Evolutionary conservation across 2,113 vertebrate genomes (phyloP).

Genomic region (Orycteropus afer): DNA sequence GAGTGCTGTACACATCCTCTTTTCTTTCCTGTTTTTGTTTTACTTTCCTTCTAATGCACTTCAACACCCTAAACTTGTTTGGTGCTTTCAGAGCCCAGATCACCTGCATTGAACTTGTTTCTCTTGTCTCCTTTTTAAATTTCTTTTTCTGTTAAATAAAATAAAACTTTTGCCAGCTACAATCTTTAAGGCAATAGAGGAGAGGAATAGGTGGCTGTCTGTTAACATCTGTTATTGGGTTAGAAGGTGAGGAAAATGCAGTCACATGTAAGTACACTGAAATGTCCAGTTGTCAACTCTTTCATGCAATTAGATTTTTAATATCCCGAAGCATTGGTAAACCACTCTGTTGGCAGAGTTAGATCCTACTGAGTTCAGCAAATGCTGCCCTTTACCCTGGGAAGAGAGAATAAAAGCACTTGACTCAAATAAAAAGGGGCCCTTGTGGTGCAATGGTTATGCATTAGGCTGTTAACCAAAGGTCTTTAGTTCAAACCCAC

Average conservation of each 20-base stretch:
- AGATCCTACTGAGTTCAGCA: neutral
- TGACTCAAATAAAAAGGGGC: constrained; percentile 25
- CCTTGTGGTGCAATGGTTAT: neutral
- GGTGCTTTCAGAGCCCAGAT: neutral
- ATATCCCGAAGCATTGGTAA: constrained; percentile 2
- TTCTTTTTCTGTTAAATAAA: neutral
- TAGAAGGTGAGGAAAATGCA: neutral
- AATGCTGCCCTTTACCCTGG: neutral
- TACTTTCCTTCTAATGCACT: neutral
- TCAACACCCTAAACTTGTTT: neutral
- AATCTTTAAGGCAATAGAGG: neutral
- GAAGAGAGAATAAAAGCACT: neutral
- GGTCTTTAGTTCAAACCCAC: neutral
- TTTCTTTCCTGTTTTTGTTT: constrained; percentile 2
- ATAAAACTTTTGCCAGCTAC: neutral
- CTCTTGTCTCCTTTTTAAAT: constrained; percentile 6
- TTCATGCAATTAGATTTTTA: neutral
- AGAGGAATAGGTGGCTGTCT: neutral
- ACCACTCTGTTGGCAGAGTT: neutral
- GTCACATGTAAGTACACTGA: neutral
- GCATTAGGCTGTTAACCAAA: neutral
- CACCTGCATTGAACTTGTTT: neutral
- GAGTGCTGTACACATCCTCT: neutral
- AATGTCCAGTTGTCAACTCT: neutral
- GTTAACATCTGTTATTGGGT: neutral